A percentile compares a stretch with the other conserved stretches of the same genome.
These are phyloP conservation scores for Nymphicus hollandicus DNA, from an alignment of 2,113 vertebrate genomes.

Conservation along the genomic window DNA sequence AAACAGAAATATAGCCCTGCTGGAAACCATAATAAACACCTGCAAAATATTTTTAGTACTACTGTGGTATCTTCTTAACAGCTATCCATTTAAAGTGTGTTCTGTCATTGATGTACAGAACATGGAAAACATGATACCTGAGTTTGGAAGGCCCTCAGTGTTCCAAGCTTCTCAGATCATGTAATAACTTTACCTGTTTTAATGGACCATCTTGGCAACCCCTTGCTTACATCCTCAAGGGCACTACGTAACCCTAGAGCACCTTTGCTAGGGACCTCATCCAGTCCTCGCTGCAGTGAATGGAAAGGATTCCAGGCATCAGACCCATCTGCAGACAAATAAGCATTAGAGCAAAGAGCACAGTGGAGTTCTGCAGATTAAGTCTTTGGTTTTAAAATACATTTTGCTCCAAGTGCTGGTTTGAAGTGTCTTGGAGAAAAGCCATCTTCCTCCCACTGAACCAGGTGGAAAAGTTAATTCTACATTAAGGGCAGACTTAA, in stretches of 20 bases:
- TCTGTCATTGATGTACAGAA: not conserved
- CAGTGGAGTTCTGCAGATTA: not conserved
- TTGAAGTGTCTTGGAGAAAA: slow-evolving; percentile 47
- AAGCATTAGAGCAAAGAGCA: not conserved
- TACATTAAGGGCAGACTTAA: not conserved
- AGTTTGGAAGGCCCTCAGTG: not conserved
- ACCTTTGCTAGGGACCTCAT: not conserved
- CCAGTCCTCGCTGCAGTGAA: not conserved
- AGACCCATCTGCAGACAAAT: not conserved
- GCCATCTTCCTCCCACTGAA: slow-evolving; percentile 46
- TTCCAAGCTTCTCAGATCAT: not conserved
- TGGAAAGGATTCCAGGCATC: not conserved
- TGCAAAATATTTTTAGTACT: not conserved
- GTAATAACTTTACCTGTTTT: not conserved
- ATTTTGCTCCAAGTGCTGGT: slow-evolving; percentile 7
- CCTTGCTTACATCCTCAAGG: not conserved
- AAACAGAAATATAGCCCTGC: not conserved
- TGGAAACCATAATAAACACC: not conserved
- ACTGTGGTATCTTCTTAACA: not conserved
- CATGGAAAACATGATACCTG: not conserved
- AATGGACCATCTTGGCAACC: not conserved
- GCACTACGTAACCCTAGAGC: not conserved
- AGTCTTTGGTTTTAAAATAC: slow-evolving; percentile 14
- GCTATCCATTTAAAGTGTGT: not conserved
- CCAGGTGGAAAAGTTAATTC: slow-evolving; percentile 57